Percentiles rank a stretch among this genome's conserved stretches.
Conservation (phyloP, 1,140 invertebrate species). For the Centruroides sculpturatus region DNA sequence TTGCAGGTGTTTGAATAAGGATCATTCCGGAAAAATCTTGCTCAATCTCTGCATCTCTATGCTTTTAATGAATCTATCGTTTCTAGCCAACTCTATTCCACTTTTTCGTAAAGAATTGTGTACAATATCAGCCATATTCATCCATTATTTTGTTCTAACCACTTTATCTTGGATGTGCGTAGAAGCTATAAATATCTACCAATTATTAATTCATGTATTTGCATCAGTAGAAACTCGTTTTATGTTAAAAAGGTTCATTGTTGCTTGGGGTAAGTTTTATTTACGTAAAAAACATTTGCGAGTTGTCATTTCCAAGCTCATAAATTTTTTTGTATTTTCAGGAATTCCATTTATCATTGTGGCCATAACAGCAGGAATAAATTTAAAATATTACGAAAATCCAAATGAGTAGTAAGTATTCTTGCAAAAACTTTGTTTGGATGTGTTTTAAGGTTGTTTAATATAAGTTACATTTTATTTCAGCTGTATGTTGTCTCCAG, state of each 20-base stretch:
- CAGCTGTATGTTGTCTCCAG: slow-evolving; percentile 30
- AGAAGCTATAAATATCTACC: slow-evolving; percentile 40
- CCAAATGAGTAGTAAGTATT: too few species aligned
- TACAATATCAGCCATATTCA: slow-evolving; percentile 25
- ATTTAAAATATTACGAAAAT: too few species aligned
- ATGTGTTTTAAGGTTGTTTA: neutral
- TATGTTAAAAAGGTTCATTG: slow-evolving; percentile 35
- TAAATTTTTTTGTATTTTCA: too few species aligned
- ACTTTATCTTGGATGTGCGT: slow-evolving; percentile 40
- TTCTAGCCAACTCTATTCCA: slow-evolving; percentile 26
- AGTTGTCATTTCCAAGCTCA: too few species aligned
- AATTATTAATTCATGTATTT: slow-evolving; percentile 38
- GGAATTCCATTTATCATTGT: too few species aligned
- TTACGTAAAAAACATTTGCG: too few species aligned
- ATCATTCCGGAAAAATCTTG: slow-evolving; percentile 38
- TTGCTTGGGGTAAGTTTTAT: slow-evolving; percentile 35
- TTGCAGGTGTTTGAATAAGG: slow-evolving; percentile 33
- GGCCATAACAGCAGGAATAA: too few species aligned
- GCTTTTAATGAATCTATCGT: slow-evolving; percentile 33
- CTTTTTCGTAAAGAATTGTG: slow-evolving; percentile 16
- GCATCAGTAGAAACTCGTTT: slow-evolving; percentile 35
- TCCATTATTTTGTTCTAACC: slow-evolving; percentile 37
- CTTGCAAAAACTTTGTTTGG: too few species aligned
- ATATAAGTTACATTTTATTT: neutral
- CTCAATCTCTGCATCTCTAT: slow-evolving; percentile 37